phyloP scores from a whole-genome alignment of 1,140 invertebrate species.

The Pomacea maculata region DNA sequence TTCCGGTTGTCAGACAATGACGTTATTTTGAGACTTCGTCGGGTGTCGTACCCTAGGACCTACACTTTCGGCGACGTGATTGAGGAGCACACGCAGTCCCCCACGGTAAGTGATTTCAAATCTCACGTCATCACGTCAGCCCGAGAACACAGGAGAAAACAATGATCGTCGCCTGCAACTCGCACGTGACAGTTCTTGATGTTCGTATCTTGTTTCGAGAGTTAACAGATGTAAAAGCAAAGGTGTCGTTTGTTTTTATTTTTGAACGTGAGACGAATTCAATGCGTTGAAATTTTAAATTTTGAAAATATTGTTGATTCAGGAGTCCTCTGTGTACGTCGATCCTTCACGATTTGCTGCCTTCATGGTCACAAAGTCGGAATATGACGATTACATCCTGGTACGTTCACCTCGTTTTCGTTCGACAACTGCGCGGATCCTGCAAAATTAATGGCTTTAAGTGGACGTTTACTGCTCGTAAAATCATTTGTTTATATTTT shows the following conservation, averaged over 20 bases:
- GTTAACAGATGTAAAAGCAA: too few species aligned
- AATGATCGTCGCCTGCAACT: background rate
- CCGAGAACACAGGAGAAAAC: background rate
- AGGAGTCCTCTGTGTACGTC: background rate
- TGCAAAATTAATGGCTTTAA: background rate
- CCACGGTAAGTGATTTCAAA: background rate
- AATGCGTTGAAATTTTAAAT: too few species aligned
- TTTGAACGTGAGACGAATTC: background rate
- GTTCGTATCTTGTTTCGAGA: too few species aligned
- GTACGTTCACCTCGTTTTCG: background rate
- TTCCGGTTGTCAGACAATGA: background rate
- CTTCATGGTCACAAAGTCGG: background rate
- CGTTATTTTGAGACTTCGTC: slow-evolving; percentile 30
- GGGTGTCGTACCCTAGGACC: slow-evolving; percentile 31
- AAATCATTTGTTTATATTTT: background rate
- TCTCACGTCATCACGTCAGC: too few species aligned
- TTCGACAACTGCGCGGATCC: too few species aligned
- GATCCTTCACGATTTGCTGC: background rate
- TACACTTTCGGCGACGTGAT: background rate
- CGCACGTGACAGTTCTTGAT: too few species aligned
- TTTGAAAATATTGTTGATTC: too few species aligned
- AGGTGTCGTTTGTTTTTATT: too few species aligned
- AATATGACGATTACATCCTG: background rate
- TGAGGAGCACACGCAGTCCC: background rate
- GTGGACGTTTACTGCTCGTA: background rate